Evolutionary conservation across 2,113 vertebrate genomes (phyloP).

Genomic region (Megaptera novaeangliae): DNA sequence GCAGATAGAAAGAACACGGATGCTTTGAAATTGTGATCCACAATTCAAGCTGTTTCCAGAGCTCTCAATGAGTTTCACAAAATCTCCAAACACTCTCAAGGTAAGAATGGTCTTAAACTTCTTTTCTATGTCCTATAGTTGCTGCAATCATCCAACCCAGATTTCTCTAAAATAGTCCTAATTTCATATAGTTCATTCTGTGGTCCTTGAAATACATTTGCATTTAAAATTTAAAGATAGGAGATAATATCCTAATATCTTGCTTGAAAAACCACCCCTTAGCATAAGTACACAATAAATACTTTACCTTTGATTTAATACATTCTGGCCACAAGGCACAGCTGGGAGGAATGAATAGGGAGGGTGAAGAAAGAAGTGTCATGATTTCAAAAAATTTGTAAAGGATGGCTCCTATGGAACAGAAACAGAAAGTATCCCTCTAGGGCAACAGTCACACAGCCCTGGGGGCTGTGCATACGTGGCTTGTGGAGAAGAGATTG

Average conservation of each 20-base stretch:
- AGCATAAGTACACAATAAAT: background rate
- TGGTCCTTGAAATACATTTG: background rate
- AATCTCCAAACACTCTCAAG: background rate
- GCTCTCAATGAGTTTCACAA: background rate
- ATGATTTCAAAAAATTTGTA: background rate
- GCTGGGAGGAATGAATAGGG: background rate
- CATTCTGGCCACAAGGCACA: background rate
- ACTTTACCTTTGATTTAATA: background rate
- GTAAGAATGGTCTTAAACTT: background rate
- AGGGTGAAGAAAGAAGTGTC: background rate
- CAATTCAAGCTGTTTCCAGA: background rate
- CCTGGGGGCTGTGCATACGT: accelerated
- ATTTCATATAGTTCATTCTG: background rate
- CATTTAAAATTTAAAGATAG: background rate
- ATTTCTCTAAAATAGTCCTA: background rate
- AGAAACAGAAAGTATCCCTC: background rate
- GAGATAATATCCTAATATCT: background rate
- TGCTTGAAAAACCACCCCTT: background rate
- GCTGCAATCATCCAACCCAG: background rate
- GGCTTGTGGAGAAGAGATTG: background rate
- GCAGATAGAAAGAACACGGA: background rate
- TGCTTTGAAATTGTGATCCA: background rate
- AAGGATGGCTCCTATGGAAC: background rate
- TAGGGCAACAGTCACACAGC: accelerated
- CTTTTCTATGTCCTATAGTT: background rate